These are phyloP conservation scores for Phalanger gymnotis DNA, from an alignment of 2,797 vertebrate genomes.

Conservation along the genomic window DNA sequence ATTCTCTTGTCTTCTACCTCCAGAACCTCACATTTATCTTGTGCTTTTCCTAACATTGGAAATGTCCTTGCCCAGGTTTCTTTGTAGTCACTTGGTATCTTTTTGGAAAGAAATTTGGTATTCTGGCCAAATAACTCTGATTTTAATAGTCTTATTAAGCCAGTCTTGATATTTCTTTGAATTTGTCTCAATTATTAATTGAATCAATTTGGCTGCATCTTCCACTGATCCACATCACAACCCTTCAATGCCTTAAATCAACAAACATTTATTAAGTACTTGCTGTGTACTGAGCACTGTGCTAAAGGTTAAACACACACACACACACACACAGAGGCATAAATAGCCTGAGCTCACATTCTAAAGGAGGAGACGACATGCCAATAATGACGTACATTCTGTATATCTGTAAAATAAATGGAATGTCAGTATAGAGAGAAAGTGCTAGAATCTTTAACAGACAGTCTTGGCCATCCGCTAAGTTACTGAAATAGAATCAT, in stretches of 20 bases:
- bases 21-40: not conserved
- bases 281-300: not conserved
- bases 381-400: not conserved
- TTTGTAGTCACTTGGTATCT: not conserved
- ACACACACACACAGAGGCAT: too few species aligned
- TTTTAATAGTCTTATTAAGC: not conserved
- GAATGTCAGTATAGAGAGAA: not conserved
- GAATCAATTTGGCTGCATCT: not conserved
- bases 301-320: too few species aligned
- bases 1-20: not conserved
- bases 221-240: not conserved
- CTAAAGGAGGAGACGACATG: not conserved
- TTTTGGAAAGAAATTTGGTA: not conserved
- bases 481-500: not conserved
- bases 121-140: not conserved
- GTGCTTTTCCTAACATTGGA: not conserved
- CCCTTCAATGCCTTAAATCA: not conserved
- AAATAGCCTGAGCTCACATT: not conserved
- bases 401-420: not conserved
- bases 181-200: not conserved
- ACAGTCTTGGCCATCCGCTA: not conserved
- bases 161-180: not conserved
- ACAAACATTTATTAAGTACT: not conserved
- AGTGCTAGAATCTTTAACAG: not conserved
- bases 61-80: not conserved